These are phyloP conservation scores for Agonopterix heracliana DNA, from an alignment of 2,888 invertebrate species.

Conservation along the genomic window DNA sequence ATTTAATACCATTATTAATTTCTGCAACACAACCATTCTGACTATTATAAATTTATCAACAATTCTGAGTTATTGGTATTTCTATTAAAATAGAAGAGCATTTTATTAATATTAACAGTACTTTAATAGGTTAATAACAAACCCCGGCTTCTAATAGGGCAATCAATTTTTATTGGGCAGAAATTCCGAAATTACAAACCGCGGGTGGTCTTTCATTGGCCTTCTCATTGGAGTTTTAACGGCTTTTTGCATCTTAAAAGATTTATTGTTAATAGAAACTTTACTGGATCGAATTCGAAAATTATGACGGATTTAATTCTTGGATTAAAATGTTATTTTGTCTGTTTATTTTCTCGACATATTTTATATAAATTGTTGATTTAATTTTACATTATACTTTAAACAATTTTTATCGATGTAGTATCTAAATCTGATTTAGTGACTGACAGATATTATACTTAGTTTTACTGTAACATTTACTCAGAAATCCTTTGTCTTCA, in stretches of 20 bases:
- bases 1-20: neutral
- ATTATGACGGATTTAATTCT: neutral
- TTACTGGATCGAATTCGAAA: slow-evolving; percentile 5
- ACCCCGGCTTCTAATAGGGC: slow-evolving; percentile 35
- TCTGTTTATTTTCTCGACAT: too few relatives aligned
- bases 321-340: too few relatives aligned
- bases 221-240: neutral
- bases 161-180: slow-evolving; percentile 59
- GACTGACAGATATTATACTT: too few relatives aligned
- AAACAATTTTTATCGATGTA: too few relatives aligned
- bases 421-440: too few relatives aligned
- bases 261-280: slow-evolving; percentile 11
- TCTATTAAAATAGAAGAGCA: slow-evolving; percentile 27
- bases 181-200: slow-evolving; percentile 39
- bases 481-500: too few relatives aligned
- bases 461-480: too few relatives aligned
- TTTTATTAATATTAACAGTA: slow-evolving; percentile 49
- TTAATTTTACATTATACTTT: too few relatives aligned
- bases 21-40: neutral
- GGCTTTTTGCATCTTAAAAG: slow-evolving; percentile 16
- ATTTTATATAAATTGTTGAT: too few relatives aligned
- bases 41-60: slow-evolving; percentile 8
- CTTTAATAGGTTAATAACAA: slow-evolving; percentile 54
- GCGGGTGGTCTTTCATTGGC: slow-evolving; percentile 41
- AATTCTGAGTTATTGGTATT: slow-evolving; percentile 11